Evolutionary conservation across 2,888 invertebrate genomes (phyloP).

Genomic region (Willowsia nigromaculata): DNA sequence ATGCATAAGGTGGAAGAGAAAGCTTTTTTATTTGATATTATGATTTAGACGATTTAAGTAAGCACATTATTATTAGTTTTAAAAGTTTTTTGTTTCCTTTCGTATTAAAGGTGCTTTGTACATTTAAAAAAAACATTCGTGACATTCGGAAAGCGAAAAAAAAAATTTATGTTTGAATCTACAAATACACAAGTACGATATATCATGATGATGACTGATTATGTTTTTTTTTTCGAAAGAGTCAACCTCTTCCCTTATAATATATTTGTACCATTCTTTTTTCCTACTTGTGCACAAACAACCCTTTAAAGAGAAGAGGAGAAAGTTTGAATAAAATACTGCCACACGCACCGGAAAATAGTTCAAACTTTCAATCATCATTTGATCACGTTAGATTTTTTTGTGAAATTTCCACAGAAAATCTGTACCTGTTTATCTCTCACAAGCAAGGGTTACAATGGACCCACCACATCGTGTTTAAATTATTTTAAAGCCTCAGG

Average conservation of each 20-base stretch:
- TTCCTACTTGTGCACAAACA: not conserved
- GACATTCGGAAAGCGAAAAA: constrained; percentile 63
- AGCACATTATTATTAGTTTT: constrained; percentile 11
- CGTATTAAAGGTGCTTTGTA: constrained; percentile 1
- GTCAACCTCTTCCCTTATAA: constrained; percentile 32
- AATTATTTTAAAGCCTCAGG: not conserved
- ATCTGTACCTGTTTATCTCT: not conserved
- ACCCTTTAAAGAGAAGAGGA: too few relatives aligned
- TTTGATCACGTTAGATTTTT: constrained; percentile 14
- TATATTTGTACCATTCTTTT: constrained; percentile 1
- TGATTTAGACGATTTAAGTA: not conserved
- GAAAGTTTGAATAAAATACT: not conserved
- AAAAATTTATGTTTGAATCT: constrained; percentile 25
- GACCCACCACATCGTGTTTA: not conserved
- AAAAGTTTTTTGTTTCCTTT: constrained; percentile 31
- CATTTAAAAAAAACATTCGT: constrained; percentile 63
- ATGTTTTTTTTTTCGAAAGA: constrained; percentile 30
- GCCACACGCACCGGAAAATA: constrained; percentile 14
- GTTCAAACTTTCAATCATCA: constrained; percentile 26
- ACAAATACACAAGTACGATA: constrained; percentile 41
- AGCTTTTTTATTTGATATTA: not conserved
- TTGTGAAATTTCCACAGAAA: not conserved
- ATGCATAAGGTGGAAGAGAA: not conserved
- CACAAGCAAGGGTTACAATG: not conserved
- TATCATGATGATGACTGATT: constrained; percentile 59